phyloP scores from a whole-genome alignment of 92 coral and sea anemone genomes.

The Blastomussa wellsi region DNA sequence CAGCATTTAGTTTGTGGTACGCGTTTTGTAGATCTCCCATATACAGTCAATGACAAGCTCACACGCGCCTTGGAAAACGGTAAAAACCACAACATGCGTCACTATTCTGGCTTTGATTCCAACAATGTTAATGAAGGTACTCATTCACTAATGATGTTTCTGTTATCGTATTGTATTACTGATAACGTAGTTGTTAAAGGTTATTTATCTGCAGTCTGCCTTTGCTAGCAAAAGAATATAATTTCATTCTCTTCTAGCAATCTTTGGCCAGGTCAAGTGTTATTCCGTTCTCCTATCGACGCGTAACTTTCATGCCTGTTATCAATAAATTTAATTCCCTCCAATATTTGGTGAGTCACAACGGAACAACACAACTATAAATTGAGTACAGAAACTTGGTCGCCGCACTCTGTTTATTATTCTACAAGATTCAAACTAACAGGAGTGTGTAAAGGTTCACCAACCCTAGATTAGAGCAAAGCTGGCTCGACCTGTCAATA shows the following conservation, averaged over 20 bases:
- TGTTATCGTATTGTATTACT: constrained; percentile 26
- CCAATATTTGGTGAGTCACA: background rate
- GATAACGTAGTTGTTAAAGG: constrained; percentile 30
- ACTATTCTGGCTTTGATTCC: constrained; percentile 2
- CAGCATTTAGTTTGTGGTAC: background rate
- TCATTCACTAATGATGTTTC: background rate
- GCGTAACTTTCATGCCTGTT: background rate
- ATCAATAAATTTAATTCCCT: background rate
- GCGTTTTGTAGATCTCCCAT: background rate
- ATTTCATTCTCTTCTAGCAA: constrained; percentile 13
- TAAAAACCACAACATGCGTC: background rate
- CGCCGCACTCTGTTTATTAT: background rate
- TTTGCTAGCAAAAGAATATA: constrained; percentile 21
- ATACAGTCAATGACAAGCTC: background rate
- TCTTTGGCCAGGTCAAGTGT: constrained; percentile 30
- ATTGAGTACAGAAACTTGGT: background rate
- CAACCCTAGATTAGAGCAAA: background rate
- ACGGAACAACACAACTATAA: background rate
- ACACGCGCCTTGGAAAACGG: background rate
- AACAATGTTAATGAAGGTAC: background rate
- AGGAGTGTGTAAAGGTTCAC: background rate
- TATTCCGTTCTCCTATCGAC: constrained; percentile 2
- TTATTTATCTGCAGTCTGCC: constrained; percentile 17
- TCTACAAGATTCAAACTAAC: background rate
- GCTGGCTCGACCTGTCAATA: background rate